phyloP scores from a whole-genome alignment of 2,113 vertebrate species.

The Desmodus rotundus region DNA sequence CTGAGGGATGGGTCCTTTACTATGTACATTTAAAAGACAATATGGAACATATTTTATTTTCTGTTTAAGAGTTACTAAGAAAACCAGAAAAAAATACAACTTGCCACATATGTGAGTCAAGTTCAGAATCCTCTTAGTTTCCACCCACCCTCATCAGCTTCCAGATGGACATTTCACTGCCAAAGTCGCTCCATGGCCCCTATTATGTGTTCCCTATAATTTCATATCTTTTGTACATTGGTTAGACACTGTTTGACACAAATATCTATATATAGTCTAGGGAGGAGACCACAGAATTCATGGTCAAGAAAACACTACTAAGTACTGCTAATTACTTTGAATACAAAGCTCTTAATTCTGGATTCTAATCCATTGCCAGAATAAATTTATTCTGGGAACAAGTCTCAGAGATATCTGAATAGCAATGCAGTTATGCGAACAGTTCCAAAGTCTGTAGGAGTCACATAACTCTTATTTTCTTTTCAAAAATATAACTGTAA shows the following conservation, averaged over 20 bases:
- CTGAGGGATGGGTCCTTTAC: neutral
- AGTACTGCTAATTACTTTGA: slow-evolving; percentile 72
- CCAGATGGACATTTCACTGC: slow-evolving; percentile 60
- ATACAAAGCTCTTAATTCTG: slow-evolving; percentile 73
- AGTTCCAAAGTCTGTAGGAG: slow-evolving; percentile 33
- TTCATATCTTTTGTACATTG: slow-evolving; percentile 73
- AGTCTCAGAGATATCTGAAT: slow-evolving; percentile 53
- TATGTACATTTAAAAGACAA: neutral
- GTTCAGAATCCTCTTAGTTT: slow-evolving; percentile 61
- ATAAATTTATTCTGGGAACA: slow-evolving; percentile 67
- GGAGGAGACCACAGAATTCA: slow-evolving; percentile 48
- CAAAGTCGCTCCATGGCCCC: slow-evolving; percentile 61
- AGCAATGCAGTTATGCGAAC: neutral
- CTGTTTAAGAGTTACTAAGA: neutral
- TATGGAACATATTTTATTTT: neutral
- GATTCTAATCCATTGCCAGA: slow-evolving; percentile 67
- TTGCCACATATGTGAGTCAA: slow-evolving; percentile 41
- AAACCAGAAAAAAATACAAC: slow-evolving; percentile 3
- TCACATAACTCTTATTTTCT: neutral
- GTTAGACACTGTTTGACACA: slow-evolving; percentile 69
- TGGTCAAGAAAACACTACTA: slow-evolving; percentile 64
- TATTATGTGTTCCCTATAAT: slow-evolving; percentile 79
- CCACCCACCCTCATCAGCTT: slow-evolving; percentile 64
- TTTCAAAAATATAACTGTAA: neutral
- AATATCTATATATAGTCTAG: slow-evolving; percentile 74